Conservation (phyloP, 2,797 vertebrate genomes). For the Spheniscus humboldti region DNA sequence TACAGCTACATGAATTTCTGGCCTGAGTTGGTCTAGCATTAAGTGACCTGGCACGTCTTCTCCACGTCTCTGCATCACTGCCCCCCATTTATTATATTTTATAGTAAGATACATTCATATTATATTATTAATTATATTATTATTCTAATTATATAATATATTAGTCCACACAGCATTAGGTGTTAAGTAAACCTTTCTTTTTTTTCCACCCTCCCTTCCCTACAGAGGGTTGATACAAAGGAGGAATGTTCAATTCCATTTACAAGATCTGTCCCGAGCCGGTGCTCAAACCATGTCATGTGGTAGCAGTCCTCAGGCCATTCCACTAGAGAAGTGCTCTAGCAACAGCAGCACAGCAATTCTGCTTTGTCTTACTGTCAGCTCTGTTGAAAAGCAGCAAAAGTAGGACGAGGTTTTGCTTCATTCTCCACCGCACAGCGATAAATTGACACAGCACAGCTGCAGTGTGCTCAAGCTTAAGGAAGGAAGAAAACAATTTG, state of each 20-base stretch:
- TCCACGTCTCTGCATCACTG: neutral
- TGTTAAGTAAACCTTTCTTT: neutral
- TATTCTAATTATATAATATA: neutral
- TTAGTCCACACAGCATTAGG: neutral
- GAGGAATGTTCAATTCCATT: neutral
- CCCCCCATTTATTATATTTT: neutral
- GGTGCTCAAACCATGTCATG: neutral
- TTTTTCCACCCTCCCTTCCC: neutral
- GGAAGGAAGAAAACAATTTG: slow-evolving; percentile 10
- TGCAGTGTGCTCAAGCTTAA: slow-evolving; percentile 11
- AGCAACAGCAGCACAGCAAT: neutral
- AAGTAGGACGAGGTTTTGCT: slow-evolving; percentile 4
- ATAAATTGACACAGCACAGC: neutral
- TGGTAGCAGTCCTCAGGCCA: neutral
- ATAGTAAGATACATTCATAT: neutral
- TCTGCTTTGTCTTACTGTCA: neutral
- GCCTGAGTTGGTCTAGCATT: neutral
- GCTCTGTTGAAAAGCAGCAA: neutral
- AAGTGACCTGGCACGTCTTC: neutral
- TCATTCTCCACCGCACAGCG: neutral
- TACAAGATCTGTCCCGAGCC: neutral
- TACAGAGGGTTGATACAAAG: neutral
- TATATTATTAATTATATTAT: neutral
- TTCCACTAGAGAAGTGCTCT: neutral
- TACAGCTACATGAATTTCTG: neutral